phyloP scores from a whole-genome alignment of 2,888 invertebrate species.

The Apamea monoglypha region DNA sequence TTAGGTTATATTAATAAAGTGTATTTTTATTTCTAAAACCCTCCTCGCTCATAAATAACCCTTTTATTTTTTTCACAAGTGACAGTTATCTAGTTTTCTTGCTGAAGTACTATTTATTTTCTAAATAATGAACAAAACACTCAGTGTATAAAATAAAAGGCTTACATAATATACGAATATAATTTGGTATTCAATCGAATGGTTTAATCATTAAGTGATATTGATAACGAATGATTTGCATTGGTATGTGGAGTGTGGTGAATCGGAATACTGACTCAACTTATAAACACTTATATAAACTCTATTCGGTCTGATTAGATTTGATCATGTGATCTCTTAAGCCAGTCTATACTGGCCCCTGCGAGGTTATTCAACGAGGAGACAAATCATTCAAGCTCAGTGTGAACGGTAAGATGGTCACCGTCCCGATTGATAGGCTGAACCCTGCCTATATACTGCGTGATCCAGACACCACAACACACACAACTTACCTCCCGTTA shows the following conservation, averaged over 20 bases:
- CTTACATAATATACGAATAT: constrained; percentile 59
- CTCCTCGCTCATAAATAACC: not conserved
- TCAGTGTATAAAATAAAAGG: constrained; percentile 51
- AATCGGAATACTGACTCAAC: constrained; percentile 54
- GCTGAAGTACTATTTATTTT: constrained; percentile 34
- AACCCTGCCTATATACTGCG: too few relatives aligned
- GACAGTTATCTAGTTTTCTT: constrained; percentile 1
- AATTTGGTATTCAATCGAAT: constrained; percentile 65
- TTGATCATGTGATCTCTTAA: too few relatives aligned
- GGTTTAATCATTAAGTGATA: constrained; percentile 43
- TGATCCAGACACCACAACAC: too few relatives aligned
- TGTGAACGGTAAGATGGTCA: too few relatives aligned
- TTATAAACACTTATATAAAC: not conserved
- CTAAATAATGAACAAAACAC: constrained; percentile 59
- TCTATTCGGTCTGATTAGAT: constrained; percentile 10
- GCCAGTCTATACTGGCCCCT: too few relatives aligned
- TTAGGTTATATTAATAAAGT: not conserved
- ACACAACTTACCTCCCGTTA: too few relatives aligned
- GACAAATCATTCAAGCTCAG: too few relatives aligned
- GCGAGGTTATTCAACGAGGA: too few relatives aligned
- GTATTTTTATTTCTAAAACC: not conserved
- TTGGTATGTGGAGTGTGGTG: constrained; percentile 41
- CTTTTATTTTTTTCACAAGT: not conserved
- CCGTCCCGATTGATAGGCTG: too few relatives aligned
- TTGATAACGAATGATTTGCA: constrained; percentile 55